A percentile compares a stretch with the other conserved stretches of the same genome.
Conservation (phyloP, 2,113 vertebrate genomes). For the Rhodinocichla rosea region DNA sequence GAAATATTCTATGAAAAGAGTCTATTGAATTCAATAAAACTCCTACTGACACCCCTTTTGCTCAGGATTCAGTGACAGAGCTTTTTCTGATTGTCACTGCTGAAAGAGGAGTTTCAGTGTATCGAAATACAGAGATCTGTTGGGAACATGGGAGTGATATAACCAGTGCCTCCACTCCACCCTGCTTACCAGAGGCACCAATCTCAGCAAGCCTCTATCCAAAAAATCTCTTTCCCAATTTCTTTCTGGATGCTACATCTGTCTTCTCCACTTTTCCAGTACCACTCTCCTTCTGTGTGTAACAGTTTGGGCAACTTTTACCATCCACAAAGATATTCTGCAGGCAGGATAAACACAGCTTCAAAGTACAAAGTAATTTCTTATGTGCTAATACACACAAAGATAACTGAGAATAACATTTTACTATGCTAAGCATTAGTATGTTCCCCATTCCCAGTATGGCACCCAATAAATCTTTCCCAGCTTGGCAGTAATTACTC, state of each 20-base stretch:
- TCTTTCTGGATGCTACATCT: background rate
- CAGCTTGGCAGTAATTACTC: background rate
- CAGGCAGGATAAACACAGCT: background rate
- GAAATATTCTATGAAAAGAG: background rate
- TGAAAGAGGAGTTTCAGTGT: background rate
- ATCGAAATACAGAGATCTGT: background rate
- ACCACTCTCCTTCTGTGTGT: background rate
- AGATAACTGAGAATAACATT: background rate
- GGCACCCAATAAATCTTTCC: background rate
- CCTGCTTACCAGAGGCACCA: background rate
- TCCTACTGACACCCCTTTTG: background rate
- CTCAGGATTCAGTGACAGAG: background rate
- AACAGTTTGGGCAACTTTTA: background rate
- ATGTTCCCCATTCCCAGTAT: background rate
- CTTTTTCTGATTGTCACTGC: background rate
- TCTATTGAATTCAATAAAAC: background rate
- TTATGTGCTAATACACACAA: background rate
- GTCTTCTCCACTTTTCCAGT: background rate
- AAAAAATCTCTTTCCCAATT: background rate
- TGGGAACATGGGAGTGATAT: background rate
- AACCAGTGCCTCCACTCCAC: background rate
- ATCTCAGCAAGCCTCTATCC: background rate
- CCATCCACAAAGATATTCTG: background rate
- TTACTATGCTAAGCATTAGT: background rate
- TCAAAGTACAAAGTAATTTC: background rate